phyloP scores from a whole-genome alignment of 2,797 vertebrate genomes.

The Rhincodon typus region DNA sequence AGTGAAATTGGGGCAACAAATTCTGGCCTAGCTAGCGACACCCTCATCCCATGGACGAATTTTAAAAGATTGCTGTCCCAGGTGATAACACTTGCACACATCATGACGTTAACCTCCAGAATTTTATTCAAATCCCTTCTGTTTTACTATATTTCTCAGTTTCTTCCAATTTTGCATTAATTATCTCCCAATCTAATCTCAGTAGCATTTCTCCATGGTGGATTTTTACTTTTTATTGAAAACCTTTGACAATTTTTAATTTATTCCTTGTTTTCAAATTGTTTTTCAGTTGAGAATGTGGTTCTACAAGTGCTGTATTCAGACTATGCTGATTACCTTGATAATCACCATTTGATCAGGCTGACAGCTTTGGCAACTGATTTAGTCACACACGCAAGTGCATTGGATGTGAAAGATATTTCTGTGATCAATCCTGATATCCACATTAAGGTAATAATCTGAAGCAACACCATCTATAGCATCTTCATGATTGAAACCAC shows the following conservation, averaged over 20 bases:
- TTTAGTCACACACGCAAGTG: conserved; percentile 47
- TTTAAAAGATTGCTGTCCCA: no score
- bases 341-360: conserved; percentile 78
- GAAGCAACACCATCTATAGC: neutral
- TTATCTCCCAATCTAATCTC: neutral
- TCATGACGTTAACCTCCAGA: neutral
- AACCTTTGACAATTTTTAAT: neutral
- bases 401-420: conserved; percentile 66
- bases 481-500: neutral
- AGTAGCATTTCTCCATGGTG: neutral
- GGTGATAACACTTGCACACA: neutral
- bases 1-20: no score
- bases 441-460: conserved; percentile 71
- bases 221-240: neutral
- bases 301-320: conserved; percentile 73
- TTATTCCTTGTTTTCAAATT: neutral
- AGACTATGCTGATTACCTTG: conserved; percentile 65
- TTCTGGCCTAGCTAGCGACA: no score
- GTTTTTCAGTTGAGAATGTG: conserved; percentile 62
- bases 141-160: neutral
- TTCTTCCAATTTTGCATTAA: neutral
- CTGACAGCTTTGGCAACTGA: conserved; percentile 71
- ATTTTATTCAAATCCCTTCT: neutral
- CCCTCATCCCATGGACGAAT: no score
- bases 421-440: conserved; percentile 79